Evolutionary conservation across 2,888 invertebrate species (phyloP), one percentile per base, ranked within the genome.

Genomic region (Erpobdella octoculata): DNA sequence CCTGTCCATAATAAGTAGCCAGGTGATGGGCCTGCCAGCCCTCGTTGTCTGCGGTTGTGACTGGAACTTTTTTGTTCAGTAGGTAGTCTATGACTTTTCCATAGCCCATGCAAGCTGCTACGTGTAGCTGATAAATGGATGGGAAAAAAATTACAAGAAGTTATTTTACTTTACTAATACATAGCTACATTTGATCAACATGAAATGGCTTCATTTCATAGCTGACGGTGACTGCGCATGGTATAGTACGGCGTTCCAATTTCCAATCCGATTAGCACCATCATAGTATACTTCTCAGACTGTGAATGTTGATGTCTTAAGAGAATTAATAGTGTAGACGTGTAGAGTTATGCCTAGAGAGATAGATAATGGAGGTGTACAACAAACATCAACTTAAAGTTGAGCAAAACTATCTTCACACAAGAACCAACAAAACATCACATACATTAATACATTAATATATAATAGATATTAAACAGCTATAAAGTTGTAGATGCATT

Each of bases 1-100:
- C 95, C 86, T 96, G 97, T 74, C 95, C 94, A 97, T 97, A 98
- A 84, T 95, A 96, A 59, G 97, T 96, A n/a, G 97, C 96, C 8
- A 96, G 96, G 84, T 98, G 97, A 15, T 95, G 91, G 0, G 97
- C 95, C 81, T 93, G 92, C 97, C 97, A 98, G 81, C 90, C 89
- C 83, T 98, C 97, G 80, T 90, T 89, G 84, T 97, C 97, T 79
- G 90, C 88, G 8, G 90, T 90, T 83, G 94, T 93, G 0, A 93
- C 90, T 48, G 91, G 88, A n/a, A 94, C 93, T 61, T 80, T 78
- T 79, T 92, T 89, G 79, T 95, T 92, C 62, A 98, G 84, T 59
- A 98, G 87, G 81, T 91, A 97, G 83, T 96, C 94, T 35, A 94
- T 93, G 25, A 95, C 97, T 76, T 91, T 89, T 72, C 91, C 86